These are phyloP conservation scores for Myotis pilosus DNA, from an alignment of 2,797 vertebrate genomes.

Conservation along the genomic window DNA sequence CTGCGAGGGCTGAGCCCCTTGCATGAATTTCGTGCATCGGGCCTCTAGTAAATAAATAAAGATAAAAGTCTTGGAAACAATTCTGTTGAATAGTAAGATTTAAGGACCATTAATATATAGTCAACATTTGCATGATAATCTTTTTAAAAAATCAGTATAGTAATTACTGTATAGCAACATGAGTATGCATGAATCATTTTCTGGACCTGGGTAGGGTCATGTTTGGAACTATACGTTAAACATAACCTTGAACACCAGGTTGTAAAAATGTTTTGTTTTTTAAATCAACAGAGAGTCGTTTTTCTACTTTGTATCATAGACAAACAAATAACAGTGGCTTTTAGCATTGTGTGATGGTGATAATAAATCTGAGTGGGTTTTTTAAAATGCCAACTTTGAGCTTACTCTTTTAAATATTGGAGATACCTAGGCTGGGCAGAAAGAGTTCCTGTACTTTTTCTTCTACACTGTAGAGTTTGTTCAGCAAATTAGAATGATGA, in stretches of 20 bases:
- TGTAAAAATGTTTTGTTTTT: slow-evolving; percentile 40
- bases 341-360: background rate
- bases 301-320: slow-evolving; percentile 20
- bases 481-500: slow-evolving; percentile 2
- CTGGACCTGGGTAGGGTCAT: background rate
- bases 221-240: slow-evolving; percentile 40
- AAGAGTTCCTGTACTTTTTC: background rate
- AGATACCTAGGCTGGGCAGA: background rate
- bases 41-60: background rate
- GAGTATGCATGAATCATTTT: slow-evolving; percentile 48
- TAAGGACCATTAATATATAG: background rate
- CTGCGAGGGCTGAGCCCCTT: too few species aligned
- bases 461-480: background rate
- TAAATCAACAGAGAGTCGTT: background rate
- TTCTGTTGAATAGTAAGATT: background rate
- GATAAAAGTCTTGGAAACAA: background rate
- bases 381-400: slow-evolving; percentile 14
- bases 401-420: slow-evolving; percentile 36
- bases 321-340: background rate
- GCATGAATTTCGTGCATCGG: too few species aligned
- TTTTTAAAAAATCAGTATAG: background rate
- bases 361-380: background rate
- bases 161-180: slow-evolving; percentile 30
- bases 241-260: background rate
- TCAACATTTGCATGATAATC: background rate